These are phyloP conservation scores for Tetranychus cinnabarinus DNA, from an alignment of 1,140 invertebrate genomes.

Conservation along the genomic window DNA sequence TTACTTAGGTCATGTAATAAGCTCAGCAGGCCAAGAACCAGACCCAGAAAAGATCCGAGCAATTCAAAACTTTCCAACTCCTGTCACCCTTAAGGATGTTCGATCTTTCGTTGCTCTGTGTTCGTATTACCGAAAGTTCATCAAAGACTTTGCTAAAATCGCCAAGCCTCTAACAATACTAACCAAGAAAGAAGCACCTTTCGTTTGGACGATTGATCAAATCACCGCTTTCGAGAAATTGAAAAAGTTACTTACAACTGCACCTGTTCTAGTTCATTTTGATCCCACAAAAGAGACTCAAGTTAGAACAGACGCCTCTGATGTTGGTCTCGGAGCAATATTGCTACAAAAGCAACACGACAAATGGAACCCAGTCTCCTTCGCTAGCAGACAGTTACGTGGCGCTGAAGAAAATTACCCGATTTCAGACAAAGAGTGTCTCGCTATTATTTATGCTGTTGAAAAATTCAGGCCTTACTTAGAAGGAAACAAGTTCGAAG, in stretches of 20 bases:
- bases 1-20: too few relatives aligned
- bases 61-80: too few relatives aligned
- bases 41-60: too few relatives aligned
- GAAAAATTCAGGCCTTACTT: conserved; percentile 14
- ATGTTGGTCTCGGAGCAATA: conserved; percentile 8
- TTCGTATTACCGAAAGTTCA: too few relatives aligned
- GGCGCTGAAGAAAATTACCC: conserved; percentile 9
- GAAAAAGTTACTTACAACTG: conserved; percentile 17
- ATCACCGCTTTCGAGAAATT: conserved; percentile 19
- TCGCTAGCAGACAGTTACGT: conserved; percentile 7
- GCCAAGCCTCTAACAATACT: too few relatives aligned
- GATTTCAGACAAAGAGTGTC: conserved; percentile 11
- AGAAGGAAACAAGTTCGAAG: conserved; percentile 14
- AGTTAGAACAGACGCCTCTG: conserved; percentile 9
- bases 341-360: conserved; percentile 4
- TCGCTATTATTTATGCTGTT: conserved; percentile 13
- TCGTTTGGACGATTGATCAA: conserved; percentile 7
- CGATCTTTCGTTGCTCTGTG: too few relatives aligned
- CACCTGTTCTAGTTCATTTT: conserved; percentile 5
- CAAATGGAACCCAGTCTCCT: conserved; percentile 5
- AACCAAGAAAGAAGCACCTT: too few relatives aligned
- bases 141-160: too few relatives aligned
- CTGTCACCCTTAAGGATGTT: too few relatives aligned
- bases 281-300: not conserved
- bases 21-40: too few relatives aligned